Evolutionary conservation across 2,797 vertebrate species (phyloP).

Genomic region (Xyrichtys novacula): DNA sequence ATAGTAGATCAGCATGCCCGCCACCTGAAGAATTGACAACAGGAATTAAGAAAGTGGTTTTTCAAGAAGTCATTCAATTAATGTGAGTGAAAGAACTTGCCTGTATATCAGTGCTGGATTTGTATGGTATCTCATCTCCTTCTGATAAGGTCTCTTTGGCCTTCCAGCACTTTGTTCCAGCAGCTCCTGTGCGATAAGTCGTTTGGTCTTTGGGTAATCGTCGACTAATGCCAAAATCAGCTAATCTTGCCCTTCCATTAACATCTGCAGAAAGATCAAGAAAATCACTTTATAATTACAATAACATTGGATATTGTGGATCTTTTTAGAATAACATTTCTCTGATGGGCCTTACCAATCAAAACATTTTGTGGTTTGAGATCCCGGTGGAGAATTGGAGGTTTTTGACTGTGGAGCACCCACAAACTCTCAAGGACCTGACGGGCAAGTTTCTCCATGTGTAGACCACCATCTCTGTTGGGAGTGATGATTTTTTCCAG

Average conservation of each 20-base stretch:
- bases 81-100: conserved; percentile 15
- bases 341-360: conserved; percentile 65
- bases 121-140: conserved; percentile 47
- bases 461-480: neutral
- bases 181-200: conserved; percentile 47
- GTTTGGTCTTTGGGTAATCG: conserved; percentile 56
- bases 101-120: conserved; percentile 75
- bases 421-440: conserved; percentile 65
- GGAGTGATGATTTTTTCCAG: conserved; percentile 66
- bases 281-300: no score
- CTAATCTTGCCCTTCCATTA: conserved; percentile 49
- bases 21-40: conserved; percentile 61
- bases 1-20: conserved; percentile 80
- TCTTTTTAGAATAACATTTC: no score
- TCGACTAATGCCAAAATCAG: conserved; percentile 82
- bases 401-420: conserved; percentile 63
- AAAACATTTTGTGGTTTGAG: conserved; percentile 82
- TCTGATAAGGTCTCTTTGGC: conserved; percentile 69
- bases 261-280: conserved; percentile 66
- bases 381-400: conserved; percentile 75
- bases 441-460: conserved; percentile 26
- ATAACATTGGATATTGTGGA: no score
- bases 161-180: conserved; percentile 79
- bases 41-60: neutral
- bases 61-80: neutral